Evolutionary conservation across 2,797 vertebrate genomes (phyloP).

Genomic region (Neostethus bicornis): DNA sequence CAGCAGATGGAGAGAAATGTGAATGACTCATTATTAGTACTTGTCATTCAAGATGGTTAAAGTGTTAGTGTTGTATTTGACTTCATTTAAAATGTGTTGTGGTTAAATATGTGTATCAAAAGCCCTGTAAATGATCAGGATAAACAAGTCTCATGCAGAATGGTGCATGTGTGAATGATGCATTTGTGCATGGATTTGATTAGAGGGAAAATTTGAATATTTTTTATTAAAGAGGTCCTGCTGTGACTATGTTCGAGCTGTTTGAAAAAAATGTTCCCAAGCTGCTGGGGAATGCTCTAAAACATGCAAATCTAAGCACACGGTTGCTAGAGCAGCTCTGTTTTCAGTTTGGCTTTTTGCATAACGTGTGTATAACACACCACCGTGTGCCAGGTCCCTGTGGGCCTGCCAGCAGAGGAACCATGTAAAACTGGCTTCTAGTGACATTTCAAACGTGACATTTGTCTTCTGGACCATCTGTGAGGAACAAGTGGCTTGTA

Average conservation of each 20-base stretch:
- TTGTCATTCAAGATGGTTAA: slow-evolving; percentile 1
- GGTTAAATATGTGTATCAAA: background rate
- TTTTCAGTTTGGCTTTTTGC: background rate
- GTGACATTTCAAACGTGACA: slow-evolving; percentile 71
- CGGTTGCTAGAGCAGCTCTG: slow-evolving; percentile 6
- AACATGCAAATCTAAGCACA: slow-evolving; percentile 16
- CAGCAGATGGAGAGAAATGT: background rate
- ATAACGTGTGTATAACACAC: slow-evolving; percentile 8
- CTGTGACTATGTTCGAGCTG: slow-evolving; percentile 31
- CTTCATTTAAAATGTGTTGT: background rate
- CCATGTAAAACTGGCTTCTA: slow-evolving; percentile 47
- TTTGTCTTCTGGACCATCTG: slow-evolving; percentile 73
- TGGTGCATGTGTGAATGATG: slow-evolving; percentile 1
- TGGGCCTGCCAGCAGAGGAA: slow-evolving; percentile 36
- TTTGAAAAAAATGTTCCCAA: slow-evolving; percentile 28
- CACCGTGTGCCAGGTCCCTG: slow-evolving; percentile 32
- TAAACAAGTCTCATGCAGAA: slow-evolving; percentile 9
- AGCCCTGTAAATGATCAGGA: slow-evolving; percentile 1
- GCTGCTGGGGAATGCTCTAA: slow-evolving; percentile 23
- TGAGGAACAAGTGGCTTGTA: slow-evolving; percentile 56
- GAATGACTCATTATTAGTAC: slow-evolving; percentile 1
- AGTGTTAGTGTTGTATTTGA: background rate
- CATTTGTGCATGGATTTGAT: slow-evolving; percentile 40
- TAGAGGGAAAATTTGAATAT: slow-evolving; percentile 35
- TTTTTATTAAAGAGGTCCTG: slow-evolving; percentile 46